Base-by-base conservation (phyloP, 2,888 invertebrate genomes). In the Glyphotaelius pellucidus region DNA sequence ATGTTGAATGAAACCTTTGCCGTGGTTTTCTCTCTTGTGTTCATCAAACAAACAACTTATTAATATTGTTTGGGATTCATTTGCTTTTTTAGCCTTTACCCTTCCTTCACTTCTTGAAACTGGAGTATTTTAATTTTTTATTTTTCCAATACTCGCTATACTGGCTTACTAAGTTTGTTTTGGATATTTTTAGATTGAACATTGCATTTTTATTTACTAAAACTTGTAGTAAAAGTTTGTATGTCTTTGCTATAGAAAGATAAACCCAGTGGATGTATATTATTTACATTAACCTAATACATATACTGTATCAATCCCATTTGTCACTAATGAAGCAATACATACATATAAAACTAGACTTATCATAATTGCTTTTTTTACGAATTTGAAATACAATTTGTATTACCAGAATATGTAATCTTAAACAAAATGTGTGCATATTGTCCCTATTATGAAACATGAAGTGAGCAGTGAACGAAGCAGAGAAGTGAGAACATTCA, bases 401-500 rank as follows among this genome's bases (percentile, higher is more conserved):
- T 96, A 96, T 95, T 96, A 93, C 95, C 95, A 95, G 95, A 95
- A 95, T 95, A 95, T 95, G 93, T 92, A 93, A 95, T 95, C 95
- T 93, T 95, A 95, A 95, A 95, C 95, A 95, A 95, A 94, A 95
- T 95, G 96, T 95, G 95, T 95, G 95, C 95, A 95, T 94, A 95
- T 95, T 95, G 94, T 95, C 95, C 95, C 95, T 95, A 95, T 95
- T 95, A 95, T 95, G 94, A 94, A 85, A 42, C 35, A n/a, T 84
- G 38, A 52, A 91, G 90, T 92, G 91, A 92, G 67, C 91, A 81
- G 52, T 85, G 35, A 80, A 52, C 88, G 32, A 47, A 83, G 81
- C 42, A 30, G 86, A 86, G 30, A 42, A 42, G 86, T 47, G 86
- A 86, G 31, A 30, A 86, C 86, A 47, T 86, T 42, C 86, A 15